These are phyloP conservation scores for Schlechtendalia chinensis DNA, from an alignment of 1,140 invertebrate genomes.

Conservation along the genomic window DNA sequence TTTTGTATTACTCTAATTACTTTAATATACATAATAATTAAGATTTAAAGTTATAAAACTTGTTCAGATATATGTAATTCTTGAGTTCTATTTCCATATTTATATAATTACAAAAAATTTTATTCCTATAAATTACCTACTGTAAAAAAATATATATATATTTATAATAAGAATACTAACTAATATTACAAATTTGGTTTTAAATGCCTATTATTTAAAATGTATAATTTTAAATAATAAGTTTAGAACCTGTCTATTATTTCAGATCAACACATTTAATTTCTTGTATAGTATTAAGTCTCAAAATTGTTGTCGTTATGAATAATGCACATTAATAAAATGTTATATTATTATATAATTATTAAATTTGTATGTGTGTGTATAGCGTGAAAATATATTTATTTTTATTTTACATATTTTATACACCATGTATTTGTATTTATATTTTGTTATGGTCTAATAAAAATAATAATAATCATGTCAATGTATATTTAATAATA, in stretches of 20 bases:
- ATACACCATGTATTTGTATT: too few relatives aligned
- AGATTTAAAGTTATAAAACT: not conserved
- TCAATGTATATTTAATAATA: not conserved
- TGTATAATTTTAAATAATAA: too few relatives aligned
- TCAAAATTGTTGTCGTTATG: not conserved
- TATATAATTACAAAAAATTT: not conserved
- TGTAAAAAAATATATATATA: too few relatives aligned
- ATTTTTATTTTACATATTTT: constrained; percentile 37
- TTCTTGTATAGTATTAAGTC: constrained; percentile 17
- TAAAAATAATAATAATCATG: not conserved
- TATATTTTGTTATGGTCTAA: not conserved
- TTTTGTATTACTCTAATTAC: not conserved
- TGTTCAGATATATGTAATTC: not conserved
- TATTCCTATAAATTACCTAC: too few relatives aligned
- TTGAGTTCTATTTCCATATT: not conserved
- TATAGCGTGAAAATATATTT: constrained; percentile 27
- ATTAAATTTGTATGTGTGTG: not conserved
- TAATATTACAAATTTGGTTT: too few relatives aligned
- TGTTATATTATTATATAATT: constrained; percentile 3
- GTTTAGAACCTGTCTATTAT: not conserved
- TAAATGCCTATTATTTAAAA: too few relatives aligned
- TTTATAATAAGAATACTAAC: not conserved
- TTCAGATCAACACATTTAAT: not conserved
- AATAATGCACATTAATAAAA: not conserved
- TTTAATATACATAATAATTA: not conserved